Evolutionary conservation across 1,140 invertebrate genomes (phyloP).

Genomic region (Lepidurus packardi): DNA sequence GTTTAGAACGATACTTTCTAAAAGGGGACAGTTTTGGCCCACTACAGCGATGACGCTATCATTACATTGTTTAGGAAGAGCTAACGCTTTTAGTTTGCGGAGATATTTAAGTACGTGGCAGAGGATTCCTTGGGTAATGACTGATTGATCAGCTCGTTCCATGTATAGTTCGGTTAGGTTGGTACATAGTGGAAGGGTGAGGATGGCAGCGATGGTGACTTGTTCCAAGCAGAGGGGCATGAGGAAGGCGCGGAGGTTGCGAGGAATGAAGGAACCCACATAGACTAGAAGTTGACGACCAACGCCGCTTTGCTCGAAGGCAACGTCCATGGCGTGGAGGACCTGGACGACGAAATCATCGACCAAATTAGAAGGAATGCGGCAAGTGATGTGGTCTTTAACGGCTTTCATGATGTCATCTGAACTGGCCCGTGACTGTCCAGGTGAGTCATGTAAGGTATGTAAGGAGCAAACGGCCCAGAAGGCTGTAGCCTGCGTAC

Average conservation of each 20-base stretch:
- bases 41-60: constrained; percentile 35
- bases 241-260: constrained; percentile 30
- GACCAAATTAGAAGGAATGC: constrained; percentile 32
- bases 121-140: constrained; percentile 35
- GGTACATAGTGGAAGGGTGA: constrained; percentile 34
- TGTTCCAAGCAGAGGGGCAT: constrained; percentile 35
- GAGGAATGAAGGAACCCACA: constrained; percentile 35
- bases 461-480: constrained; percentile 33
- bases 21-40: constrained; percentile 33
- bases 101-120: constrained; percentile 35
- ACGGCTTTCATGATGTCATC: constrained; percentile 35
- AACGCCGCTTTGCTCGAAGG: constrained; percentile 33
- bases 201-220: constrained; percentile 35
- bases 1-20: constrained; percentile 35
- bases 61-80: constrained; percentile 34
- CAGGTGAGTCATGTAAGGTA: constrained; percentile 30
- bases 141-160: constrained; percentile 35
- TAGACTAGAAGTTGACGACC: constrained; percentile 35
- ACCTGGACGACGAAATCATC: constrained; percentile 35
- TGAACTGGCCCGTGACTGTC: constrained; percentile 24
- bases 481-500: constrained; percentile 30
- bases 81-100: constrained; percentile 31
- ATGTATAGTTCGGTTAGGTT: constrained; percentile 35
- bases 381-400: constrained; percentile 32
- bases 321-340: constrained; percentile 31